These are phyloP conservation scores for Tupiocoris notatus DNA, from an alignment of 2,888 invertebrate species.

Conservation along the genomic window DNA sequence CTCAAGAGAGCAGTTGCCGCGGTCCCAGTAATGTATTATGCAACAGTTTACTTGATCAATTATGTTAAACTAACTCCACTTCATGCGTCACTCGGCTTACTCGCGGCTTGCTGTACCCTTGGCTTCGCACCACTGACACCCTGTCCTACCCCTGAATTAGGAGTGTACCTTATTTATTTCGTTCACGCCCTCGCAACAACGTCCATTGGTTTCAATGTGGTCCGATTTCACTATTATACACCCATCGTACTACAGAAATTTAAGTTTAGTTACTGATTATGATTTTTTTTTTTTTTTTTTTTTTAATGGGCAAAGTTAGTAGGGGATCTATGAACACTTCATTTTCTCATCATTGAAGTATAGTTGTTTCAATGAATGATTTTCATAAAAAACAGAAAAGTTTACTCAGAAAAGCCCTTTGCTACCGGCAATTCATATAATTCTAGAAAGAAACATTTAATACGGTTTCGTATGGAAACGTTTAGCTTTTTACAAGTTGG, in stretches of 20 bases:
- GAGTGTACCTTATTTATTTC: not conserved
- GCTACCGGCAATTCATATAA: too few relatives aligned
- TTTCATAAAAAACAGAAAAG: too few relatives aligned
- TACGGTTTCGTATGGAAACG: too few relatives aligned
- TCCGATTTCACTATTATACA: not conserved
- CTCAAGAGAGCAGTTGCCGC: conserved; percentile 35
- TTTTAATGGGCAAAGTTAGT: too few relatives aligned
- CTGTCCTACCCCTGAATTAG: not conserved
- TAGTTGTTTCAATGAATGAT: too few relatives aligned
- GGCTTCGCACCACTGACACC: not conserved
- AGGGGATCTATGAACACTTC: too few relatives aligned
- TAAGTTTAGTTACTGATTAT: too few relatives aligned
- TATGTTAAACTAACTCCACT: conserved; percentile 39
- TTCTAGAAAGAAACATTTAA: too few relatives aligned
- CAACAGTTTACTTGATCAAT: conserved; percentile 44
- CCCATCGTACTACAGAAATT: not conserved
- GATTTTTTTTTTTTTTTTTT: too few relatives aligned
- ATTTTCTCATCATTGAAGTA: too few relatives aligned
- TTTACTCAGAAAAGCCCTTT: too few relatives aligned
- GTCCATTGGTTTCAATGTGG: not conserved
- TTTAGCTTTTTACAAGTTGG: too few relatives aligned
- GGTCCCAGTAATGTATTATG: conserved; percentile 37
- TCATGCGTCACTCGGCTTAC: conserved; percentile 28
- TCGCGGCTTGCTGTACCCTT: not conserved
- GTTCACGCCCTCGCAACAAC: not conserved